Evolutionary conservation across 2,797 vertebrate species (phyloP), one percentile per base, ranked within the genome.

Genomic region (Paratrypauchen microcephalus): DNA sequence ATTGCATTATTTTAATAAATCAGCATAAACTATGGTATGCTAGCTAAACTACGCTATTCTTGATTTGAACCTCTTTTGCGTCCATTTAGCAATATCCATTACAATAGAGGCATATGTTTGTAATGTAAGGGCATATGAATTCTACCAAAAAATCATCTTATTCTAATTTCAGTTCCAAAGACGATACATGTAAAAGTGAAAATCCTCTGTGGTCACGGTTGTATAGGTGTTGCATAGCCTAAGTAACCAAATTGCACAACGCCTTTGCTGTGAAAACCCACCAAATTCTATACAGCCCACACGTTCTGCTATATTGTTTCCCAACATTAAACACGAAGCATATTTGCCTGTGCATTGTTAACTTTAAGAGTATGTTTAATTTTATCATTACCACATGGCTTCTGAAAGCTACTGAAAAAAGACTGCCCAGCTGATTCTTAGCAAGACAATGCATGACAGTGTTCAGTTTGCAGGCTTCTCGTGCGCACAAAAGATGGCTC

Each of bases 381-480:
- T 89, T 86, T 88, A 83, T 89, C 80, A 88, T 67, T 15, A 45
- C 13, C 41, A 45, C 41, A 83, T 86, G 88, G 77, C 80, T 79
- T 80, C 69, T 23, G 21, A 61, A 66, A 76, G 79, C 5, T 82
- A 82, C 68, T 76, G 77, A 75, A 89, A 83, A 87, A 78, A 83
- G 77, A 69, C 62, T 72, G 80, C 83, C 81, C 87, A 88, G 89
- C 89, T 90, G 86, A 91, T 92, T 77, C n/a, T 47, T 76, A 78
- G 68, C 84, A 81, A 92, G 84, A 93, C 91, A 92, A 93, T 89
- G 89, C 74, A 74, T 79, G 82, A 83, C 77, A 89, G 86, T 93
- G 89, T 91, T 91, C 87, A 77, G 90, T 92, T 90, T 88, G 84
- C 86, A 55, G 85, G 88, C 87, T 86, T 80, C 91, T 92, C 91